Conservation (phyloP, 37 sponge, comb jelly and placozoan genomes). For the Halichondria panicea region DNA sequence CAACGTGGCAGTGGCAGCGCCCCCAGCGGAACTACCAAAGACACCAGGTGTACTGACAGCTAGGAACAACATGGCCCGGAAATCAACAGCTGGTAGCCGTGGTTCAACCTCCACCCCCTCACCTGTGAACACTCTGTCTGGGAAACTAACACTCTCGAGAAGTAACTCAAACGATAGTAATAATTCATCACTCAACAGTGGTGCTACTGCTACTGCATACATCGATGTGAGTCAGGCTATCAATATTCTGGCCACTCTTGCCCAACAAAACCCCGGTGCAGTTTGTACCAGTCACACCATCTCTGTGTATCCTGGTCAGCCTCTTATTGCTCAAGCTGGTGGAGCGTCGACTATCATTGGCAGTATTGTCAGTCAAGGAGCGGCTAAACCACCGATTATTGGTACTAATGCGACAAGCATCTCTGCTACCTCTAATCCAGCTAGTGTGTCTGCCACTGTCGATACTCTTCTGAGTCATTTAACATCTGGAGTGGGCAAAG, state of each 20-base stretch:
- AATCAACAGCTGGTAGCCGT: slow-evolving; percentile 8
- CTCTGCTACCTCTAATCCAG: neutral
- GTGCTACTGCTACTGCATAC: slow-evolving; percentile 15
- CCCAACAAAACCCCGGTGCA: slow-evolving; percentile 11
- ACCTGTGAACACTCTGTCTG: neutral
- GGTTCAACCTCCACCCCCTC: slow-evolving; percentile 1
- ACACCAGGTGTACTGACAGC: too few species aligned
- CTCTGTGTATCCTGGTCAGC: slow-evolving; percentile 8
- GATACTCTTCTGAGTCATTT: slow-evolving; percentile 34
- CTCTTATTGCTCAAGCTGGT: slow-evolving; percentile 8
- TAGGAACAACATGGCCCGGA: too few species aligned
- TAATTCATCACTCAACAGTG: slow-evolving; percentile 8
- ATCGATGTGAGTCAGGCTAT: slow-evolving; percentile 44
- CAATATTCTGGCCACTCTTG: slow-evolving; percentile 34
- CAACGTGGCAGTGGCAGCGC: slow-evolving; percentile 70
- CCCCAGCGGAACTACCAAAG: slow-evolving; percentile 58
- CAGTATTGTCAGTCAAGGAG: slow-evolving; percentile 11
- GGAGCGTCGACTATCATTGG: slow-evolving; percentile 8
- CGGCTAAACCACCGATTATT: neutral
- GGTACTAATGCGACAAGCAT: neutral
- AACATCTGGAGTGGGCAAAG: slow-evolving; percentile 14
- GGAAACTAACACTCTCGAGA: too few species aligned
- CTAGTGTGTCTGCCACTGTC: slow-evolving; percentile 1
- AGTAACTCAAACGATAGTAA: too few species aligned
- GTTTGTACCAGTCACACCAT: slow-evolving; percentile 11